Base-by-base conservation (phyloP, 2,888 invertebrate species). In the Entomobrya proxima region DNA sequence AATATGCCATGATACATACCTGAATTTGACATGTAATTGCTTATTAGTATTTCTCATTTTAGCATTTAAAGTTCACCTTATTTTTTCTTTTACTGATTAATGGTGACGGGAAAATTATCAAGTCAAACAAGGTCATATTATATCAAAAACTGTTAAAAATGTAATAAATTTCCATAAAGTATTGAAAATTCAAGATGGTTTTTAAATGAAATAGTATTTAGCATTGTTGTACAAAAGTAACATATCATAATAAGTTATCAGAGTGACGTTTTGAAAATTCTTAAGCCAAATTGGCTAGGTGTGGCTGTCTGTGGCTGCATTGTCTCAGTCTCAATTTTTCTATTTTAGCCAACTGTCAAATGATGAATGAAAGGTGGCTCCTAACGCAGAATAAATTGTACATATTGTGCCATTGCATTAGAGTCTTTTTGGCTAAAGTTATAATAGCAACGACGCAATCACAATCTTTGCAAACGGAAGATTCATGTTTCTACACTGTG, bases 241-340 rank as follows among this genome's bases (percentile, higher is more conserved):
- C 50, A 21, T 52, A 74, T 74, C 47, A 72, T 21, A 74, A 74
- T 52, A 74, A 74, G 35, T 52, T 74, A 74, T 52, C 74, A 74
- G 35, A 74, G 30, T 50, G 50, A 74, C 52, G 74, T 52, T 74
- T 47, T 52, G 52, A 74, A 52, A 52, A 74, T 52, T 35, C 50
- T 35, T 35, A 74, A 50, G 74, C 52, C 74, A 74, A 74, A 74
- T 74, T 74, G 74, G 52, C 74, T 74, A 74, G 74, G 74, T 74
- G 74, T 74, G 74, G 74, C 74, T 74, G 18, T 50, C 2, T 24
- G n/a, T n/a, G n/a, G 21, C 52, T 52, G 27, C 74, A 52, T 74
- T 50, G 74, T 74, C 74, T 50, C 74, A 32, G 74, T 74, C 74
- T 50, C 74, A 32, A 74, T 74, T 74, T 74, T 74, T 74, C 50